Percentiles rank a stretch among this genome's conserved stretches.
Evolutionary conservation across 2,888 invertebrate species (phyloP).

Genomic region (Sylvicola fuscatus): DNA sequence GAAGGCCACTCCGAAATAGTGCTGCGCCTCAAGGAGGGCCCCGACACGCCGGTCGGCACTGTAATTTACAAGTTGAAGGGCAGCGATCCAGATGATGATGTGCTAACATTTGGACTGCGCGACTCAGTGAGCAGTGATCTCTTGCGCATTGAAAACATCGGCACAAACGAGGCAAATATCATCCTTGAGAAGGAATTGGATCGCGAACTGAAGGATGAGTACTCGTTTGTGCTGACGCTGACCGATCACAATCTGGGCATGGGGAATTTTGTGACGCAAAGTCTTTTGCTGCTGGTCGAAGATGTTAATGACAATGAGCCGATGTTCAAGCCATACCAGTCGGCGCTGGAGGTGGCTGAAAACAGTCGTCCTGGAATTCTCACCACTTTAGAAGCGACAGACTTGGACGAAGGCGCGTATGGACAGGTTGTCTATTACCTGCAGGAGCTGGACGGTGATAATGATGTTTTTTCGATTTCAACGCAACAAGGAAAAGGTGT

Average conservation of each 20-base stretch:
- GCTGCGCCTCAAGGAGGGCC: constrained; percentile 68
- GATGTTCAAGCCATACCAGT: constrained; percentile 66
- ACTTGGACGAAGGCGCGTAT: constrained; percentile 78
- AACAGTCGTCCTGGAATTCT: constrained; percentile 55
- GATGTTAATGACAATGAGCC: constrained; percentile 87
- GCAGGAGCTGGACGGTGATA: constrained; percentile 60
- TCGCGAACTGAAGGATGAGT: constrained; percentile 81
- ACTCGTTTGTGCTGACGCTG: constrained; percentile 67
- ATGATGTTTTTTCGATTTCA: constrained; percentile 54
- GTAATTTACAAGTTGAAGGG: constrained; percentile 65
- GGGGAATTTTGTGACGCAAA: constrained; percentile 76
- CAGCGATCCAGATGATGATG: constrained; percentile 70
- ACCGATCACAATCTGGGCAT: constrained; percentile 75
- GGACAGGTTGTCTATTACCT: constrained; percentile 80
- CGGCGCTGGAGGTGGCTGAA: constrained; percentile 62
- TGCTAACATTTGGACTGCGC: constrained; percentile 59
- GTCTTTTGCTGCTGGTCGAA: constrained; percentile 69
- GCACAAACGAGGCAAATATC: constrained; percentile 65
- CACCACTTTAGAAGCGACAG: constrained; percentile 66
- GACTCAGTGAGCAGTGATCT: constrained; percentile 65
- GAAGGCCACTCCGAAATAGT: constrained; percentile 84
- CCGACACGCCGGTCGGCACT: constrained; percentile 66
- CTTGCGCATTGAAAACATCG: constrained; percentile 62
- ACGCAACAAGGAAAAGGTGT: constrained; percentile 74
- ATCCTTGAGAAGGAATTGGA: constrained; percentile 77